These are phyloP conservation scores for Ciconia boyciana DNA, from an alignment of 2,113 vertebrate genomes.

Conservation along the genomic window DNA sequence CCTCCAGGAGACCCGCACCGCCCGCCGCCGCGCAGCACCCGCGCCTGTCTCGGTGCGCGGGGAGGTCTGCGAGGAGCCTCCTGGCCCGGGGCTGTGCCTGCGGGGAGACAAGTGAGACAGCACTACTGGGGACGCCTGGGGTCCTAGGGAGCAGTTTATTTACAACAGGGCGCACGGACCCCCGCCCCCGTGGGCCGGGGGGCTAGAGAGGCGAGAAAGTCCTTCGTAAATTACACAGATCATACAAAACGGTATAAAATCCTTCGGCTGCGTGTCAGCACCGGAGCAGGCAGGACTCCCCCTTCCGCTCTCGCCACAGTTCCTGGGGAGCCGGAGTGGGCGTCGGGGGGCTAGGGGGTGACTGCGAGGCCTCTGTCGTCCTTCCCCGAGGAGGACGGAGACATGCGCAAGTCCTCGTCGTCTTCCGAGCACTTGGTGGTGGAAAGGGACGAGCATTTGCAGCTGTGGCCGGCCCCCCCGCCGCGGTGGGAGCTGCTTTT, in stretches of 20 bases:
- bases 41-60: background rate
- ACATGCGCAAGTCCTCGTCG: conserved; percentile 90
- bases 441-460: conserved; percentile 92
- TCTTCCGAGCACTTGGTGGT: conserved; percentile 89
- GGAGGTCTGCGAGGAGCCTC: background rate
- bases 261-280: background rate
- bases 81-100: background rate
- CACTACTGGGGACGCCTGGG: background rate
- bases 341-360: conserved; percentile 72
- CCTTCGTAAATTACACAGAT: conserved; percentile 39
- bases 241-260: conserved; percentile 60
- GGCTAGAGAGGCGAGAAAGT: conserved; percentile 1
- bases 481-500: conserved; percentile 83
- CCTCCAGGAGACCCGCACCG: background rate
- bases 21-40: background rate
- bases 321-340: background rate
- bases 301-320: background rate
- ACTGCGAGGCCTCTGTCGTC: conserved; percentile 91
- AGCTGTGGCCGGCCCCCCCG: conserved; percentile 77
- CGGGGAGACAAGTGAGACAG: background rate
- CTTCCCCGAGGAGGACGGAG: conserved; percentile 93
- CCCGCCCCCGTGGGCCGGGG: background rate
- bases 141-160: conserved; percentile 33
- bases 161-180: background rate
- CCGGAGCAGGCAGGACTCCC: background rate